Evolutionary conservation across 1,140 invertebrate genomes (phyloP), one percentile per base, ranked within the genome.

Genomic region (Chionoecetes opilio): DNA sequence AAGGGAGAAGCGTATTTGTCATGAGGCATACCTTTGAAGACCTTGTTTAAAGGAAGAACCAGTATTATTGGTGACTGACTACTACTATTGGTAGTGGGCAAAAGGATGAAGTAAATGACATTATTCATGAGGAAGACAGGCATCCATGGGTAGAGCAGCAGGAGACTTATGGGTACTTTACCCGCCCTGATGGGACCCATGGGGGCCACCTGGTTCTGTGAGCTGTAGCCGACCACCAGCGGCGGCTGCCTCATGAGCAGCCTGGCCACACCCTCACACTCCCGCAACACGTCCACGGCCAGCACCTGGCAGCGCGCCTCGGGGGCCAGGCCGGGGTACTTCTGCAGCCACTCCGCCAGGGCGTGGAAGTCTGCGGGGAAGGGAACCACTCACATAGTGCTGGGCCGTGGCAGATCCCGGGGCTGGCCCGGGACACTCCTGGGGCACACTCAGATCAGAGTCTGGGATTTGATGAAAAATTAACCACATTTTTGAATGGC

Each of bases 191-290:
- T 95, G 46, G 96, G 89, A 2, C 95, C 97, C 98, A 98, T 98
- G 21, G 96, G 96, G 53, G 95, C 96, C n/a, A 96, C 95, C 75
- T 96, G 96, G 90, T 96, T 96, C 85, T 95, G 96, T 31, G 96
- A 96, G 11, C 95, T 95, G 75, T 96, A 96, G 11, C 98, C 97
- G 82, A 98, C 98, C 8, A 97, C 97, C 96, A 98, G 98, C 0
- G 98, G 98, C 0, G 98, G 98, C 96, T 98, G 98, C 86, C 98
- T 97, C 0, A 98, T 97, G 17, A 98, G 97, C 34, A 98, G 97
- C 92, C 98, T 97, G 0, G 98, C 98, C 3, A 98, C 98, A 0
- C 98, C 98, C 97, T 98, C 98, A 96, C 98, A 98, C 96, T 98
- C 97, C 95, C 97, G 94, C 93, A 97, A 93, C 26, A 97, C 98